phyloP scores from a whole-genome alignment of 2,888 invertebrate genomes.

The Gryllus longicercus region DNA sequence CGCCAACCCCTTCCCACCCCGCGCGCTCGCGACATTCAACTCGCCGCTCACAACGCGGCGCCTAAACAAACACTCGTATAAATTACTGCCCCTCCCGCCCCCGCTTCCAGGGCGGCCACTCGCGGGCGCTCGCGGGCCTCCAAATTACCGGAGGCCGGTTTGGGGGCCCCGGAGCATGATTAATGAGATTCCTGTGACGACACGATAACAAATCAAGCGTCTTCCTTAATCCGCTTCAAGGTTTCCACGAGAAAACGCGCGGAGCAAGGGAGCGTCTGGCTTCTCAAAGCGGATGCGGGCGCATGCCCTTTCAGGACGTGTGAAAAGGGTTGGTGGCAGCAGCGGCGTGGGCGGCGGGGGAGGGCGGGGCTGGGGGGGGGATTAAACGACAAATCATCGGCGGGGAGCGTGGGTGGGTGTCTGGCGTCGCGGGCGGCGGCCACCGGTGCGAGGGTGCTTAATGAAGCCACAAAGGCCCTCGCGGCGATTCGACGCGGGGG shows the following conservation, averaged over 20 bases:
- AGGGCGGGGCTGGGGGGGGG: not conserved
- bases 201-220: conserved; percentile 9
- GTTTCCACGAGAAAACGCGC: not conserved
- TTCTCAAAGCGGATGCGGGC: not conserved
- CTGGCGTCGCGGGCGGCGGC: not conserved
- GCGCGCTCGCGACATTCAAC: too few relatives aligned
- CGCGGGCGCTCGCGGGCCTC: not conserved
- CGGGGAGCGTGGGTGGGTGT: not conserved
- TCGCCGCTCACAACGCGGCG: too few relatives aligned
- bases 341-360: not conserved
- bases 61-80: not conserved
- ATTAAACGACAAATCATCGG: not conserved
- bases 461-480: not conserved
- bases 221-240: conserved; percentile 3
- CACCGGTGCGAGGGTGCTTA: not conserved
- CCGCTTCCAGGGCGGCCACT: not conserved
- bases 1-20: too few relatives aligned
- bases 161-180: not conserved
- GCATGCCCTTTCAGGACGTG: not conserved
- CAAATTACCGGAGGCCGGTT: not conserved
- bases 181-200: conserved; percentile 6
- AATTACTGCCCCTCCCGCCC: not conserved
- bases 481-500: not conserved
- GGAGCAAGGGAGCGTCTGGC: not conserved
- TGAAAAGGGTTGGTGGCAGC: conserved; percentile 3